Percentiles rank a stretch among this genome's conserved stretches.
Evolutionary conservation across 2,888 invertebrate genomes (phyloP).

Genomic region (Oxyteleia sp.): DNA sequence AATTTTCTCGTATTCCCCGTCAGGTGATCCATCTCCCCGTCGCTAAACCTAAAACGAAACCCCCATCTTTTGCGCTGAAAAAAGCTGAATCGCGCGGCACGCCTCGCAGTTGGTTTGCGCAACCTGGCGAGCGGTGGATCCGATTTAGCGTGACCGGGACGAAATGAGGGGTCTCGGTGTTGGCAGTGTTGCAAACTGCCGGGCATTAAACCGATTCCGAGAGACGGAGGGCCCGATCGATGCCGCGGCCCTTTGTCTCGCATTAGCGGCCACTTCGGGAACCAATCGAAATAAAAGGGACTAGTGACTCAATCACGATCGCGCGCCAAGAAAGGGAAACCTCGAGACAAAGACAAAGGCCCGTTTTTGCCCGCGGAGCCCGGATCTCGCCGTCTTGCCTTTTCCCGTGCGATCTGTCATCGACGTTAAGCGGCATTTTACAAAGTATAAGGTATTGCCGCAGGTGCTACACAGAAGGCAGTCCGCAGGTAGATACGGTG

Average conservation of each 20-base stretch:
- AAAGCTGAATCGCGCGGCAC: constrained; percentile 51
- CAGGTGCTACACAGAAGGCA: constrained; percentile 85
- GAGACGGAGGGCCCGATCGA: constrained; percentile 79
- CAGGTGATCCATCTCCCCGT: constrained; percentile 28
- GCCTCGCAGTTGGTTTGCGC: constrained; percentile 60
- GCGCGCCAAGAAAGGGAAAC: constrained; percentile 30
- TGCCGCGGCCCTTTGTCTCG: constrained; percentile 79
- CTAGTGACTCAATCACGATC: constrained; percentile 84
- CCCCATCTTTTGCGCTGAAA: constrained; percentile 5
- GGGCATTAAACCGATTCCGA: constrained; percentile 83
- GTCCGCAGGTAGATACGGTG: constrained; percentile 84
- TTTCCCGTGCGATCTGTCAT: constrained; percentile 77
- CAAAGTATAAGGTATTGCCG: constrained; percentile 82
- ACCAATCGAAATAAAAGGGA: constrained; percentile 82
- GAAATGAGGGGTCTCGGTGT: constrained; percentile 76
- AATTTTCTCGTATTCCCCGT: constrained; percentile 38
- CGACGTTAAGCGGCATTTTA: constrained; percentile 80
- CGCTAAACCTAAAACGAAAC: constrained; percentile 45
- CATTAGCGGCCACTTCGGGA: constrained; percentile 77
- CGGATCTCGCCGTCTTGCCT: constrained; percentile 46
- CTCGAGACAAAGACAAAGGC: constrained; percentile 61
- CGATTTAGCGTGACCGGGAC: constrained; percentile 71
- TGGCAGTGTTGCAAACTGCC: constrained; percentile 55
- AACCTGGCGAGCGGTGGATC: constrained; percentile 64
- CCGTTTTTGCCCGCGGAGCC: constrained; percentile 20